Evolutionary conservation across 2,113 vertebrate species (phyloP).

Genomic region (Chroicocephalus ridibundus): DNA sequence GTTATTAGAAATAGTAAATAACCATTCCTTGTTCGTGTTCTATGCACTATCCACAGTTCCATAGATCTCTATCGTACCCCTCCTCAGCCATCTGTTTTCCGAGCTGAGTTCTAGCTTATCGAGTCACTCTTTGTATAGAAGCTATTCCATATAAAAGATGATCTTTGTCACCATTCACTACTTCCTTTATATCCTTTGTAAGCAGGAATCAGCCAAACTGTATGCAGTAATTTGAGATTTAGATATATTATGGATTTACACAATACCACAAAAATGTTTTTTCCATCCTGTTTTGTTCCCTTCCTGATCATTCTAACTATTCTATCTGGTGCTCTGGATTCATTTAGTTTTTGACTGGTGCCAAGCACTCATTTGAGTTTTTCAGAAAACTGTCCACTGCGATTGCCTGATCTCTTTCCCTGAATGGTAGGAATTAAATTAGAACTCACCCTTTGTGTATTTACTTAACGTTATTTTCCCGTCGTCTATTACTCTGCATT

Average conservation of each 20-base stretch:
- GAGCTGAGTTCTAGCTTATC: background rate
- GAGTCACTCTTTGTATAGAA: conserved; percentile 28
- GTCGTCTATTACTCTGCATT: background rate
- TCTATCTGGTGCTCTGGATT: background rate
- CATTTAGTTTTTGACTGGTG: background rate
- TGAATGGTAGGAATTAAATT: conserved; percentile 14
- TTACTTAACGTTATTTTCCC: background rate
- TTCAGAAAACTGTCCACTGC: background rate
- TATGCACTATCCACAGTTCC: background rate
- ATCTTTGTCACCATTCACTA: conserved; percentile 1
- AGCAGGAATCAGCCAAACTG: conserved; percentile 19
- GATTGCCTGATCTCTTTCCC: background rate
- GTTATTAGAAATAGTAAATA: conserved; percentile 73
- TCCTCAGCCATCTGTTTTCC: conserved; percentile 44
- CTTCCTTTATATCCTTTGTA: conserved; percentile 40
- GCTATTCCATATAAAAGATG: background rate
- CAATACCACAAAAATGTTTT: background rate
- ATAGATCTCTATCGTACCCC: background rate
- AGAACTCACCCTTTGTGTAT: background rate
- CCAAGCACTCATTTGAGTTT: background rate
- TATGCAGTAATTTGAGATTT: conserved; percentile 7
- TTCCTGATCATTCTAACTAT: background rate
- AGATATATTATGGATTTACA: conserved; percentile 39
- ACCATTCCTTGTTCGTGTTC: conserved; percentile 9
- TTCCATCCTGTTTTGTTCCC: conserved; percentile 2